Evolutionary conservation across 2,888 invertebrate genomes (phyloP).

Genomic region (Monopis laevigella): DNA sequence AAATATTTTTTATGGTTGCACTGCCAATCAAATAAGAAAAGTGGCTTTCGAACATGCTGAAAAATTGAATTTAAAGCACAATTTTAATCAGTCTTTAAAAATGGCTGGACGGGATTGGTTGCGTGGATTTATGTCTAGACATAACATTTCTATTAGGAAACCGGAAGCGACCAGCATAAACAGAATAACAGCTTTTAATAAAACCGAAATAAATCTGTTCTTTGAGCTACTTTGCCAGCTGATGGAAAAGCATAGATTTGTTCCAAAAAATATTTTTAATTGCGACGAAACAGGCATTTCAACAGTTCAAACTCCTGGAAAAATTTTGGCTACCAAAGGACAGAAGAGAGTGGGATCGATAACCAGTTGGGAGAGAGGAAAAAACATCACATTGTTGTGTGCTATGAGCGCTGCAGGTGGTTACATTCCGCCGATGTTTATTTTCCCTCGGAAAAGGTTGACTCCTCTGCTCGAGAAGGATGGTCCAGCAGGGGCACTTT

Average conservation of each 20-base stretch:
- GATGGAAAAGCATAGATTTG: constrained; percentile 23
- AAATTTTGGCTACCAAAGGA: constrained; percentile 36
- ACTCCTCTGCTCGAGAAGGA: no score
- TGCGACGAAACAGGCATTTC: constrained; percentile 41
- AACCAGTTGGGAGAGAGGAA: constrained; percentile 37
- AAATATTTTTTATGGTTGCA: no score
- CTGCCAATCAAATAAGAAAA: no score
- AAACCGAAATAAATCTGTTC: constrained; percentile 23
- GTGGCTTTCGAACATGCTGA: no score
- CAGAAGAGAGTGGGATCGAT: constrained; percentile 37
- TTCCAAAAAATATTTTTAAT: constrained; percentile 31
- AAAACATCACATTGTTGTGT: constrained; percentile 36
- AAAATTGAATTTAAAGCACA: constrained; percentile 16
- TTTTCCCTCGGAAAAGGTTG: constrained; percentile 40
- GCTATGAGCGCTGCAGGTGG: no score
- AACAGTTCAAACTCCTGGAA: constrained; percentile 34
- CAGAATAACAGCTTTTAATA: constrained; percentile 27
- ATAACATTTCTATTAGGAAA: no score
- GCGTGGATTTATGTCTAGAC: constrained; percentile 11
- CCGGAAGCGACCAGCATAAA: no score
- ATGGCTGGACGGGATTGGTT: constrained; percentile 17
- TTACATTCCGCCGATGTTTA: constrained; percentile 47
- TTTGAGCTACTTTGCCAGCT: constrained; percentile 22
- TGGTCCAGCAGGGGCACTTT: constrained; percentile 33
- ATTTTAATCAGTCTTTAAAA: no score